Evolutionary conservation across 2,888 invertebrate genomes (phyloP), one percentile per base, ranked within the genome.

Genomic region (Leptopterna dolabrata): DNA sequence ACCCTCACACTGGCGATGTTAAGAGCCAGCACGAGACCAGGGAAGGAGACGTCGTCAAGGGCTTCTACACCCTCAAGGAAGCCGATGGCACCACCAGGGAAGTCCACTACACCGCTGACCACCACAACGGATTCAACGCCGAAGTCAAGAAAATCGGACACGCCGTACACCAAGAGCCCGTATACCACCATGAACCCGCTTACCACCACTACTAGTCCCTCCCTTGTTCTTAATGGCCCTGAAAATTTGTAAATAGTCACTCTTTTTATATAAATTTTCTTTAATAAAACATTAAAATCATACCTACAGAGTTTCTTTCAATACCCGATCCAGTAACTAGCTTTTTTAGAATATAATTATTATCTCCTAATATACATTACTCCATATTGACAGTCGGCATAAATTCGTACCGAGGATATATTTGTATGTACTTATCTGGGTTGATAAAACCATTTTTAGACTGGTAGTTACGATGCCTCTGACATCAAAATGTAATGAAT

Each of bases 111-210:
- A 90, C 89, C 14, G 90, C 90, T 30, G 90, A 90, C 88, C 89
- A 90, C 76, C 90, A 90, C 88, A 90, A 90, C 85, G 90, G 90
- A 83, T 90, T 90, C 89, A 90, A 90, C 89, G 90, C 90, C 13
- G 89, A 90, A n/a, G 90, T 90, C 16, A 90, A 90, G 87, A 90
- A 89, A 86, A 87, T 89, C 51, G 90, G 90, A 19, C 90, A 90
- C 83, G 88, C 90, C 45, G 88, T 88, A 36, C 90, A 90, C 63
- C 90, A 51, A 83, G 73, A 88, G 36, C 87, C 87, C 47, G 70
- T 76, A 29, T 86, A 86, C 76, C 86, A 86, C 76, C 70, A 70
- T 41, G 24, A 84, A 24, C 63, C 83, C 16, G 41, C 63, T 16
- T 80, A 80, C 19, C 45, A 80, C 47, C 82, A 82, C 19, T 63